Evolutionary conservation across 30 jellyfish, hydroid and myxozoan species (phyloP).

Genomic region (Hydractinia symbiolongicarpus): DNA sequence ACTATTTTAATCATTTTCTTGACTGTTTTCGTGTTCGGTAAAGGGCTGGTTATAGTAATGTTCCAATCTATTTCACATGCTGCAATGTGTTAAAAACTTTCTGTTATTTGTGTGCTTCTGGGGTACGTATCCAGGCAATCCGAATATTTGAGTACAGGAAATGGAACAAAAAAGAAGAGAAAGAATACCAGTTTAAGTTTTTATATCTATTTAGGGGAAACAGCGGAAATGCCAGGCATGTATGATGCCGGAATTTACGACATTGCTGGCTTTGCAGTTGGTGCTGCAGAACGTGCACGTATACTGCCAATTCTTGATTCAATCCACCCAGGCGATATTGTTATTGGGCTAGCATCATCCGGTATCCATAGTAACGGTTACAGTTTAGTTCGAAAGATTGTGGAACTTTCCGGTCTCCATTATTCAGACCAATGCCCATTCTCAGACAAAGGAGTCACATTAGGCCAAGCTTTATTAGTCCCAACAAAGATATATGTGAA

Average conservation of each 20-base stretch:
- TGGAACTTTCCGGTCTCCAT: constrained; percentile 39
- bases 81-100: too few relatives aligned
- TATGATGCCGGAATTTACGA: constrained; percentile 69
- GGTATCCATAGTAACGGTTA: constrained; percentile 98
- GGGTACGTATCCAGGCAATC: too few relatives aligned
- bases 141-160: too few relatives aligned
- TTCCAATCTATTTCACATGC: too few relatives aligned
- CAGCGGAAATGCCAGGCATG: constrained; percentile 99
- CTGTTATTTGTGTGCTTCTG: too few relatives aligned
- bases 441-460: constrained; percentile 34
- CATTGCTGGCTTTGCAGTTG: constrained; percentile 96
- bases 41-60: too few relatives aligned
- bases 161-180: too few relatives aligned
- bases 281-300: constrained; percentile 61
- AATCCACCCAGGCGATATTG: constrained; percentile 63
- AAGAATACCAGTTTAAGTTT: too few relatives aligned
- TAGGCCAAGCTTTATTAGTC: constrained; percentile 65
- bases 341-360: constrained; percentile 85
- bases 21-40: too few relatives aligned
- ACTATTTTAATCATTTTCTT: too few relatives aligned
- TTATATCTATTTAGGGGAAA: constrained; percentile 50
- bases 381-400: constrained; percentile 73
- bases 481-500: constrained; percentile 80
- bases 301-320: constrained; percentile 49
- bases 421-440: constrained; percentile 67